Percentiles rank a stretch among this genome's conserved stretches.
These are phyloP conservation scores for Scotopteryx bipunctaria DNA, from an alignment of 2,888 invertebrate species.

Conservation along the genomic window DNA sequence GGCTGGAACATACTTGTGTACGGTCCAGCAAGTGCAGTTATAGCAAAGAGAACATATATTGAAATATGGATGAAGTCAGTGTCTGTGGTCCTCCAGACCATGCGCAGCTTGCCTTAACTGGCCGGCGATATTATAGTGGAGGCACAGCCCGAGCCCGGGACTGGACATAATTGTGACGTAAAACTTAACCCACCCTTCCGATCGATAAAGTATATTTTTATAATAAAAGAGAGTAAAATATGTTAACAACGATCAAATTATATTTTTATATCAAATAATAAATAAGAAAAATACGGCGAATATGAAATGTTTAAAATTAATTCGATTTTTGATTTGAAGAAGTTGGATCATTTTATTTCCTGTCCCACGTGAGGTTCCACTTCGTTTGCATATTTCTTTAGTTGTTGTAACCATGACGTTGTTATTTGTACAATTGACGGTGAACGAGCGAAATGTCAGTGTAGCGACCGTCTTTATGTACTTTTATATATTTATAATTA, in stretches of 20 bases:
- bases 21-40: neutral
- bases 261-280: slow-evolving; percentile 3
- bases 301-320: neutral
- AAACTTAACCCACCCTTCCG: neutral
- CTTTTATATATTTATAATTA: too few species aligned
- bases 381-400: neutral
- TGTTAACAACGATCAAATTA: neutral
- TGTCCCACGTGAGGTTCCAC: neutral
- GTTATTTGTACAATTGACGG: neutral
- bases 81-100: neutral
- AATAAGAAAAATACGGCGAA: neutral
- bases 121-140: neutral
- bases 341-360: neutral
- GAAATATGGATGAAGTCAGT: neutral
- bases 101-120: neutral
- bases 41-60: neutral
- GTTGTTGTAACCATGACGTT: neutral
- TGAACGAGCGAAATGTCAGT: neutral
- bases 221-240: neutral
- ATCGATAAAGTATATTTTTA: neutral
- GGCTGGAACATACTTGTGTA: neutral
- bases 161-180: neutral
- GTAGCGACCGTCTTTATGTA: slow-evolving; percentile 7
- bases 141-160: neutral
- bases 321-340: neutral